Evolutionary conservation across 2,113 vertebrate genomes (phyloP).

Genomic region (Gymnarchus niloticus): DNA sequence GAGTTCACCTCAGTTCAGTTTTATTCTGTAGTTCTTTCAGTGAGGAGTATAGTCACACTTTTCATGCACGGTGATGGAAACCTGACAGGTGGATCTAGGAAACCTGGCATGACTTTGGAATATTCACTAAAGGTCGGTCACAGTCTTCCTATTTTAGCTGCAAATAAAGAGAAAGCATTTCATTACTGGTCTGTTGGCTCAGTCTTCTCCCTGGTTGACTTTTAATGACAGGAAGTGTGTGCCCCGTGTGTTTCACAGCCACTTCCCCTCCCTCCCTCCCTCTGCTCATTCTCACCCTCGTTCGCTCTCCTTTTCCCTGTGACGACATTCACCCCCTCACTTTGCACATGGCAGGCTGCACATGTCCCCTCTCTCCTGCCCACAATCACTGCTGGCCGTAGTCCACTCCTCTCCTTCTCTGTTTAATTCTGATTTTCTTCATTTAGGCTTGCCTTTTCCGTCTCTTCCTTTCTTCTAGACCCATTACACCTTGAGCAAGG

Average conservation of each 20-base stretch:
- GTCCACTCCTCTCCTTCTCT: neutral
- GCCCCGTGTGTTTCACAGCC: slow-evolving; percentile 4
- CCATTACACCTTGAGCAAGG: neutral
- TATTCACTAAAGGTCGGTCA: neutral
- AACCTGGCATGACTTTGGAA: neutral
- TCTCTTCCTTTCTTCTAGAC: slow-evolving; percentile 3
- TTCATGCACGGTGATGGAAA: neutral
- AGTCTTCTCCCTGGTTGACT: neutral
- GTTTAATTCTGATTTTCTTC: no score
- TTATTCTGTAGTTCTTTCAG: no score
- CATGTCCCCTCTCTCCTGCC: neutral
- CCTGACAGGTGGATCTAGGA: neutral
- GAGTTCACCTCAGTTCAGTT: no score
- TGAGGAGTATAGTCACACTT: no score
- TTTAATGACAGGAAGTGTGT: slow-evolving; percentile 3
- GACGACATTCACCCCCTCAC: neutral
- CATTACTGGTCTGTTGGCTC: neutral
- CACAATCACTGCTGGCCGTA: neutral
- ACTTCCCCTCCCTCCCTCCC: slow-evolving; percentile 12
- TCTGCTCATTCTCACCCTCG: slow-evolving; percentile 6
- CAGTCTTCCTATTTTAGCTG: neutral
- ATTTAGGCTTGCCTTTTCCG: neutral
- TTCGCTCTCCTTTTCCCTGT: neutral
- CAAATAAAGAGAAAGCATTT: neutral
- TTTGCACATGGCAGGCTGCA: neutral